Conservation (phyloP, 2,888 invertebrate species). For the Rhingia campestris region DNA sequence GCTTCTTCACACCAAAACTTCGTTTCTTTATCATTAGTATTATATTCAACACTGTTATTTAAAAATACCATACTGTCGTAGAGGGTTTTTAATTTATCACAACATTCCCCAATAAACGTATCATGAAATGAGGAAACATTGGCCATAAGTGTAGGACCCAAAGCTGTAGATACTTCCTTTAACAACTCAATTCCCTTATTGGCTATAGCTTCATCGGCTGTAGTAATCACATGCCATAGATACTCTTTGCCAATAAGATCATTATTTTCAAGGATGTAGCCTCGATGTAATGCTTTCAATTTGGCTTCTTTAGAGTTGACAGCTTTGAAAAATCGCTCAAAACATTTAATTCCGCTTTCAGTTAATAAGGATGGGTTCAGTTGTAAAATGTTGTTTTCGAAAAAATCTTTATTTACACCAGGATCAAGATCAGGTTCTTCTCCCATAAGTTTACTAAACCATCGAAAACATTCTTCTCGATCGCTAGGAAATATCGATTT, state of each 20-base stretch:
- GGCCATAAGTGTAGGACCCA: slow-evolving; percentile 92
- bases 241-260: slow-evolving; percentile 98
- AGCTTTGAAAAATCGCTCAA: slow-evolving; percentile 87
- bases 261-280: slow-evolving; percentile 94
- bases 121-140: slow-evolving; percentile 93
- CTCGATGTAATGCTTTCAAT: slow-evolving; percentile 92
- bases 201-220: slow-evolving; percentile 96
- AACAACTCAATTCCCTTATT: slow-evolving; percentile 94
- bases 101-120: slow-evolving; percentile 95
- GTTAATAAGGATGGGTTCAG: slow-evolving; percentile 95
- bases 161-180: slow-evolving; percentile 96
- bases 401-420: slow-evolving; percentile 97
- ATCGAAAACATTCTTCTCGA: slow-evolving; percentile 97
- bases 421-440: slow-evolving; percentile 98
- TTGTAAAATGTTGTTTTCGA: slow-evolving; percentile 96
- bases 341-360: slow-evolving; percentile 97
- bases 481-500: slow-evolving; percentile 95
- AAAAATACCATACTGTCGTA: slow-evolving; percentile 84
- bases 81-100: slow-evolving; percentile 92
- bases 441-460: slow-evolving; percentile 98
- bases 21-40: slow-evolving; percentile 50
- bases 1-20: slow-evolving; percentile 84
- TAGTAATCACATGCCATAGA: slow-evolving; percentile 96
- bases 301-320: slow-evolving; percentile 98
- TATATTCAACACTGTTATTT: slow-evolving; percentile 66